Evolutionary conservation across 2,113 vertebrate species (phyloP), one percentile per base, ranked within the genome.

Genomic region (Gavialis gangeticus): DNA sequence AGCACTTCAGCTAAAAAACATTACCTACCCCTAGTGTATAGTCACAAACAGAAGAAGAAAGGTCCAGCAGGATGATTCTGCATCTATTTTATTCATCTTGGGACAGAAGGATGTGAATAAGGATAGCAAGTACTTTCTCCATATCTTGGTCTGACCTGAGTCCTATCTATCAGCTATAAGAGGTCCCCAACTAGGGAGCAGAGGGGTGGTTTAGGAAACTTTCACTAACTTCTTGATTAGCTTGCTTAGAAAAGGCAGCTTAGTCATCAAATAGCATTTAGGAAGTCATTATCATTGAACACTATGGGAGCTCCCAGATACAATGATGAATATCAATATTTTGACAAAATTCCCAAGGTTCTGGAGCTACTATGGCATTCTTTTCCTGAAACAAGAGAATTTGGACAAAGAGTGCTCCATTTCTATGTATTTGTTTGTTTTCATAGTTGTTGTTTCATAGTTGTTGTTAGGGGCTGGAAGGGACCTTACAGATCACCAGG

Each of bases 131-230:
- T 34, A 1, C 12, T 57, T 4, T 64, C 63, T 85, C 10, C 87
- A 1, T 75, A 10, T 25, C 75, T 89, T 77, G 62, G 11, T 69
- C 22, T 80, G 11, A 0, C 46, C 89, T 34, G 16, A 60, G 55
- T 2, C n/a, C 27, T 56, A 24, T 2, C 16, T 85, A 3, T 25
- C 24, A 46, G 27, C 16, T 88, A 3, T 25, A 17, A 46, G 24
- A 3, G 6, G 64, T 67, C 13, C 34, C 30, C 77, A 28, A 37
- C 12, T 55, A 75, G 84, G 30, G 16, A 77, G 16, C 2, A 62
- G 16, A 34, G 5, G 1, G 1, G 10, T 5, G 86, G 21, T 2
- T 2, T 11, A 18, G 88, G 55, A 59, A 1, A 1, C 2, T 9
- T 84, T 56, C 79, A 46, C 30, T 54, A 27, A 27, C 1, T 9